Conservation (phyloP, 1,140 invertebrate species). For the Drosophila kohkoa region DNA sequence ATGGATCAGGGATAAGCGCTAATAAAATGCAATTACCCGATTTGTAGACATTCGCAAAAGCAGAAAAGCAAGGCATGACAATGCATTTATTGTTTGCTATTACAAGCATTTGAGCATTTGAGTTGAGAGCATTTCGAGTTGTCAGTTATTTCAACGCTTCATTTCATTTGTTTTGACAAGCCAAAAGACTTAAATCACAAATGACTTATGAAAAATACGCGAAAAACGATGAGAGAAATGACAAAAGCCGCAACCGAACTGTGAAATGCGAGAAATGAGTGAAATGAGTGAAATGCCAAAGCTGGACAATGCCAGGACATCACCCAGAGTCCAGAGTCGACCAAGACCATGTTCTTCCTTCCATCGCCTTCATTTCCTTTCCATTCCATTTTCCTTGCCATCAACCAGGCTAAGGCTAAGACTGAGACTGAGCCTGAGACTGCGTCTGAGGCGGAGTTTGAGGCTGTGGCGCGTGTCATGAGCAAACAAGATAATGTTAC, state of each 20-base stretch:
- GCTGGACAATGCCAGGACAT: slow-evolving; percentile 52
- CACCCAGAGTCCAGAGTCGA: slow-evolving; percentile 26
- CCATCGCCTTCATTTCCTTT: background rate
- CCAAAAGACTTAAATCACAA: slow-evolving; percentile 59
- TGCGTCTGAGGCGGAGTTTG: slow-evolving; percentile 3
- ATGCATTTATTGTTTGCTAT: slow-evolving; percentile 30
- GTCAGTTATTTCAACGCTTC: slow-evolving; percentile 59
- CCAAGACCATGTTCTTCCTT: slow-evolving; percentile 1
- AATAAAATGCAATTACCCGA: slow-evolving; percentile 78
- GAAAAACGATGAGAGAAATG: slow-evolving; percentile 41
- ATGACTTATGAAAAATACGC: slow-evolving; percentile 46
- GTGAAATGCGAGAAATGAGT: slow-evolving; percentile 39
- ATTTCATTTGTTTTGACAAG: slow-evolving; percentile 62
- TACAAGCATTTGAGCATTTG: slow-evolving; percentile 27
- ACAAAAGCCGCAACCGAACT: slow-evolving; percentile 62
- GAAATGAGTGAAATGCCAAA: slow-evolving; percentile 51
- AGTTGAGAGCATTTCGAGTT: slow-evolving; percentile 13
- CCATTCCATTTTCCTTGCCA: background rate
- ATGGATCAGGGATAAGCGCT: slow-evolving; percentile 48
- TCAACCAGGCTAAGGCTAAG: slow-evolving; percentile 4
- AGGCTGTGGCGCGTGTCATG: slow-evolving; percentile 71
- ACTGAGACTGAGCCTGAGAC: background rate
- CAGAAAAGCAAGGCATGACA: slow-evolving; percentile 19
- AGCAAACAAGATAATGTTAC: slow-evolving; percentile 82
- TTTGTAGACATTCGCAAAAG: slow-evolving; percentile 10